phyloP scores from a whole-genome alignment of 2,113 vertebrate species.

The Pteronura brasiliensis region DNA sequence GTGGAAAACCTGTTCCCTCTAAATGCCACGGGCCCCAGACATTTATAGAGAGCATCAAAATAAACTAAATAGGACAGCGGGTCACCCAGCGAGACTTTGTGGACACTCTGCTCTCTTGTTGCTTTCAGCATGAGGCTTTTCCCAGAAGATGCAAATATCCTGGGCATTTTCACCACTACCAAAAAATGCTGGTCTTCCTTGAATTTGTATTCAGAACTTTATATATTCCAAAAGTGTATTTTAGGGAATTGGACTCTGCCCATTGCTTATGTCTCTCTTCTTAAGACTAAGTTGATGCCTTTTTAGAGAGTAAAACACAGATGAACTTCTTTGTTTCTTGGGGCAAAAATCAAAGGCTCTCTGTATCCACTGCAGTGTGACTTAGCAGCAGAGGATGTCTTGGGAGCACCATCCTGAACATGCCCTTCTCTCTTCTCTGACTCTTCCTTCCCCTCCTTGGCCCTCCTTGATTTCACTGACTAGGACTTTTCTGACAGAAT shows the following conservation, averaged over 20 bases:
- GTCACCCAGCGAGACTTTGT: rapidly evolving
- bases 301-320: neutral
- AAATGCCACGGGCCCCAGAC: neutral
- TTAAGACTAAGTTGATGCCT: neutral
- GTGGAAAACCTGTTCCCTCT: neutral
- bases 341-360: neutral
- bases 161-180: neutral
- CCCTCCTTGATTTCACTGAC: neutral
- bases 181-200: neutral
- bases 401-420: neutral
- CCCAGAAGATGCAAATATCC: neutral
- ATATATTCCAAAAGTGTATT: neutral
- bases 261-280: neutral
- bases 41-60: neutral
- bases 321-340: neutral
- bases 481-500: neutral
- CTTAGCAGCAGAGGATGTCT: neutral
- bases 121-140: neutral
- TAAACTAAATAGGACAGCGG: neutral
- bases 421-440: neutral
- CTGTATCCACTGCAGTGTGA: neutral
- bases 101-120: neutral
- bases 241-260: neutral
- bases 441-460: neutral
- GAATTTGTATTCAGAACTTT: neutral